These are phyloP conservation scores for Trichogramma pretiosum DNA, from an alignment of 1,140 invertebrate species.

Conservation along the genomic window DNA sequence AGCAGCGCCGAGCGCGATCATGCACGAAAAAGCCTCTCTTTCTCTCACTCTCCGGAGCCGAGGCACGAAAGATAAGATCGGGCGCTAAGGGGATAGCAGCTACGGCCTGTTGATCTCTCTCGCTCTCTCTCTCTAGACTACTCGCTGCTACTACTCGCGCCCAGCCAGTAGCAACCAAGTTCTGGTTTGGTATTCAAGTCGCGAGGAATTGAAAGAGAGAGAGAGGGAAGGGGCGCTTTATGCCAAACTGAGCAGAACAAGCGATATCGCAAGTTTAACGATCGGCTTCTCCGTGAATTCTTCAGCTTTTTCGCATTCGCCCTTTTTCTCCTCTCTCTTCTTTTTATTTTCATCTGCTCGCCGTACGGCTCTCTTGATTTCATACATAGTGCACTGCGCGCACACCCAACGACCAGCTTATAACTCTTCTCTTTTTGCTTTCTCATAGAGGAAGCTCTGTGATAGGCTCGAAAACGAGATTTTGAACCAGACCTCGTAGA, in stretches of 20 bases:
- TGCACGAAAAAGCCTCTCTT: neutral
- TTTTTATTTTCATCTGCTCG: neutral
- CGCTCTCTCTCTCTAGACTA: slow-evolving; percentile 1
- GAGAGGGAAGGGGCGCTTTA: neutral
- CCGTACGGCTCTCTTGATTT: neutral
- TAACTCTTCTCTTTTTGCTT: too few relatives aligned
- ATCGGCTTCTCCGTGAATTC: too few relatives aligned
- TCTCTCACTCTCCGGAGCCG: too few relatives aligned
- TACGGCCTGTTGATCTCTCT: too few relatives aligned
- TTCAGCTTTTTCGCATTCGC: too few relatives aligned
- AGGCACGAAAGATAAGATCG: slow-evolving; percentile 5
- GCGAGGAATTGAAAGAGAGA: slow-evolving; percentile 14
- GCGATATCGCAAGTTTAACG: slow-evolving; percentile 18
- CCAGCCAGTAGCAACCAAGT: neutral
- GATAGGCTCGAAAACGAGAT: too few relatives aligned
- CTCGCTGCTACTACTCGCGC: slow-evolving; percentile 12
- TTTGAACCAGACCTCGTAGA: too few relatives aligned
- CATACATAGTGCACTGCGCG: too few relatives aligned
- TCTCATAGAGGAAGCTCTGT: too few relatives aligned
- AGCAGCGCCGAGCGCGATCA: neutral
- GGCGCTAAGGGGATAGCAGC: too few relatives aligned
- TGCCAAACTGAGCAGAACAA: slow-evolving; percentile 18
- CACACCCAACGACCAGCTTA: too few relatives aligned
- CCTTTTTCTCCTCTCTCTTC: neutral
- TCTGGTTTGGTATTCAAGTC: slow-evolving; percentile 18